Percentiles rank a stretch among this genome's conserved stretches.
Conservation (phyloP, 2,797 vertebrate genomes). For the Antrozous pallidus region DNA sequence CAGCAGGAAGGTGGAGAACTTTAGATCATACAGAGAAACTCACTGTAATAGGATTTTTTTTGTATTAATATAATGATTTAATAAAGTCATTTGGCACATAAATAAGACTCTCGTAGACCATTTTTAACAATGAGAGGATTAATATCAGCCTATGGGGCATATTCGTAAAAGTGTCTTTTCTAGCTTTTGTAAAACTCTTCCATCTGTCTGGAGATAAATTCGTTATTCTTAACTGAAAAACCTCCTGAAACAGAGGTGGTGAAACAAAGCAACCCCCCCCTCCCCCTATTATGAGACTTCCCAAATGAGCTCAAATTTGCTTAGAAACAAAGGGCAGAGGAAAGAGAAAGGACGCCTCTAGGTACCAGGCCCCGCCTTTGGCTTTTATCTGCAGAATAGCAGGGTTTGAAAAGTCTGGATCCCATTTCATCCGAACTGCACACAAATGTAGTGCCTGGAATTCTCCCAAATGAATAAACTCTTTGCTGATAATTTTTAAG, state of each 20-base stretch:
- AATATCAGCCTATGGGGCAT: conserved; percentile 6
- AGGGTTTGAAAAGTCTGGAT: conserved; percentile 44
- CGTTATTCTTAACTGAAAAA: conserved; percentile 46
- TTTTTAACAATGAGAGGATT: conserved; percentile 42
- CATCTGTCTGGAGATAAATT: conserved; percentile 29
- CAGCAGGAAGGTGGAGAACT: background rate
- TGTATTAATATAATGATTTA: conserved; percentile 56
- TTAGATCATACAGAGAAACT: conserved; percentile 35
- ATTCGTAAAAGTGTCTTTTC: conserved; percentile 8
- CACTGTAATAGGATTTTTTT: background rate
- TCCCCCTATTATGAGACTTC: background rate
- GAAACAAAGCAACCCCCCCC: background rate
- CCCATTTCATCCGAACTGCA: conserved; percentile 58
- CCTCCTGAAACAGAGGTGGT: background rate
- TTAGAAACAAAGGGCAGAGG: conserved; percentile 31
- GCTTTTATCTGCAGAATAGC: conserved; percentile 54
- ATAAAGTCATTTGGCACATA: conserved; percentile 47
- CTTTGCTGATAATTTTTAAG: conserved; percentile 54
- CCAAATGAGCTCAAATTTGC: conserved; percentile 41
- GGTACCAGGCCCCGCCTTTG: conserved; percentile 37
- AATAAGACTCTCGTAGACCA: background rate
- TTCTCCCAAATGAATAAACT: conserved; percentile 60
- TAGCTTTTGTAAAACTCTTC: background rate
- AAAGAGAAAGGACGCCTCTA: background rate
- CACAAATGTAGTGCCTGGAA: background rate